Percentiles rank a stretch among this genome's conserved stretches.
Conservation (phyloP, 2,888 invertebrate species). For the Cosmorhoe ocellata region DNA sequence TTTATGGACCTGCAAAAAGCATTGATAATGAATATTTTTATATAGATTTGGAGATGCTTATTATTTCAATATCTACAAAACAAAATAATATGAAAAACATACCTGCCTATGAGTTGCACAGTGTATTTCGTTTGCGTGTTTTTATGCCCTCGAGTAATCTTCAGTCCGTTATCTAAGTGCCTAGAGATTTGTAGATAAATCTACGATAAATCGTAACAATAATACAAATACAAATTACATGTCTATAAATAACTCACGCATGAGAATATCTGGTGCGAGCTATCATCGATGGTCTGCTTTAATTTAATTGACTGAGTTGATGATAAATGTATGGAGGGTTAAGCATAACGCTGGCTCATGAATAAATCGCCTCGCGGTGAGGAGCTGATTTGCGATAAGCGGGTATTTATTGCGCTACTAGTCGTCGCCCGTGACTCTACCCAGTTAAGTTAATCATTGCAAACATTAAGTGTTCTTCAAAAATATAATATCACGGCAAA, state of each 20-base stretch:
- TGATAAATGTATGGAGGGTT: conserved; percentile 78
- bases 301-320: conserved; percentile 79
- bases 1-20: conserved; percentile 9
- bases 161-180: conserved; percentile 25
- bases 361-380: conserved; percentile 75
- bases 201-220: conserved; percentile 33
- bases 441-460: conserved; percentile 10
- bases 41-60: no score
- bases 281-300: conserved; percentile 75
- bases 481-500: no score
- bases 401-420: conserved; percentile 79
- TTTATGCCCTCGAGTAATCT: conserved; percentile 22
- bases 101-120: no score
- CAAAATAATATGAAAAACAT: no score
- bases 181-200: conserved; percentile 33
- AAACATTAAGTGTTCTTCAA: no score
- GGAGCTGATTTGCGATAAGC: conserved; percentile 81
- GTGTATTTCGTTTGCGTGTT: no score
- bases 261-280: conserved; percentile 66
- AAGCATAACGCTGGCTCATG: conserved; percentile 73
- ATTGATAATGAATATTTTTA: not conserved
- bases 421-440: conserved; percentile 56
- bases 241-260: conserved; percentile 66
- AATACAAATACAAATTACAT: conserved; percentile 38
- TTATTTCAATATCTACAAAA: no score